Base-by-base conservation (phyloP, 2,888 invertebrate species). In the Linhomoeus sp. region DNA sequence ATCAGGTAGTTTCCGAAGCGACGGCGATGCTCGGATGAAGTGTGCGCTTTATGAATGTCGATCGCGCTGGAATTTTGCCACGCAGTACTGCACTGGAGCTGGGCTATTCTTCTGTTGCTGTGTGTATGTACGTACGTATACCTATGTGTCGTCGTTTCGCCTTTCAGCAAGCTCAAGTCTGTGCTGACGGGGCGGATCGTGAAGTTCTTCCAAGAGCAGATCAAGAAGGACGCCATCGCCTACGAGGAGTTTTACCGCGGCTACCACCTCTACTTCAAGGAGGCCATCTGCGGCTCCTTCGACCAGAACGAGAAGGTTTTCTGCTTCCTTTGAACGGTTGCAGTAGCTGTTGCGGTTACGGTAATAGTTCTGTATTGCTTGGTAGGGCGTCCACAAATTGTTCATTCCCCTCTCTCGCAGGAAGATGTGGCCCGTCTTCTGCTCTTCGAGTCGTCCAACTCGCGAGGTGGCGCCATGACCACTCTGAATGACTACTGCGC, bases 211-310 rank as follows among this genome's bases (percentile, higher is more conserved):
- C 73, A 78, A 55, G 87, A 87, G 5, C 79, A 79, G 65, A 74
- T 86, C 22, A 78, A 76, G 51, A 90, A 90, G 63, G 79, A 87
- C 58, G 74, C 77, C 0, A 76, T 77, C 7, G 78, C 79, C 42
- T 94, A 80, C 66, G 75, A 77, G 46, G 74, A 78, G 41, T 94
- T 94, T 68, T 90, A 88, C 66, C 77, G 77, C 50, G 87, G 90
- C 59, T 92, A 90, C 64, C 81, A 82, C 0, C 67, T 90, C 46
- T 94, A 88, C 65, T 73, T 94, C 45, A 86, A 92, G 63, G 92
- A 94, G 69, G 94, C 90, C 36, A 85, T 94, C 60, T 80, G 92
- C 35, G 81, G 81, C 1, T 79, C 80, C 53, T 74, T 76, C 43
- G 82, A 80, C 63, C 77, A 81, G 53, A 64, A 74, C 3, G 81